phyloP scores from a whole-genome alignment of 2,797 vertebrate species.

The Rhabdophis nuchalis region DNA sequence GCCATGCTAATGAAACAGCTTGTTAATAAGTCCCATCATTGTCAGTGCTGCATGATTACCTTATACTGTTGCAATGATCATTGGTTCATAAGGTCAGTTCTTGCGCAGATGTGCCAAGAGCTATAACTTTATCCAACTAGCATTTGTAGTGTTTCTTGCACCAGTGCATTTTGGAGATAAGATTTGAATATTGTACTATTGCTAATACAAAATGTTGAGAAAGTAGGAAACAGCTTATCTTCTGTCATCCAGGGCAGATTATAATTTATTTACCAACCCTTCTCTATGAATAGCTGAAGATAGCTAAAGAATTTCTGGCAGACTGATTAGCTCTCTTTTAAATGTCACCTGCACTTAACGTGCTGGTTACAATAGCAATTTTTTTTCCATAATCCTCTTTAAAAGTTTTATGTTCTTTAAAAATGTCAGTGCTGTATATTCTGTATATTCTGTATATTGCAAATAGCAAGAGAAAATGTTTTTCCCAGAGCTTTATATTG shows the following conservation, averaged over 20 bases:
- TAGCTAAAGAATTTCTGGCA: background rate
- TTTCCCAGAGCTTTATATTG: background rate
- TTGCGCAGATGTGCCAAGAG: background rate
- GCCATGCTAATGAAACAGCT: background rate
- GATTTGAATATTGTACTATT: background rate
- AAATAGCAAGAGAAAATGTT: rapidly evolving
- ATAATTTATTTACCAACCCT: background rate
- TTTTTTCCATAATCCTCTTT: background rate
- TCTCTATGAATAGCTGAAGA: background rate
- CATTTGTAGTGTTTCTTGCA: background rate
- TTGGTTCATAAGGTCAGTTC: background rate
- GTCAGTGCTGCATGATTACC: background rate
- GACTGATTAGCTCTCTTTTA: background rate
- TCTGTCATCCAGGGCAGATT: background rate
- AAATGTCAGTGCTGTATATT: rapidly evolving
- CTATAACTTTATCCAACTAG: background rate
- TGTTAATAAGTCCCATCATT: background rate
- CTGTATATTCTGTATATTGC: background rate
- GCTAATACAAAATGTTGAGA: background rate
- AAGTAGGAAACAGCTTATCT: background rate
- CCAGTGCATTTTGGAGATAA: background rate
- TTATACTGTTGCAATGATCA: background rate
- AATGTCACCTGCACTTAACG: background rate
- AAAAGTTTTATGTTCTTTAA: background rate
- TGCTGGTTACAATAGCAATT: background rate